Conservation (phyloP, 2,113 vertebrate genomes). For the Siphamia tubifer region DNA sequence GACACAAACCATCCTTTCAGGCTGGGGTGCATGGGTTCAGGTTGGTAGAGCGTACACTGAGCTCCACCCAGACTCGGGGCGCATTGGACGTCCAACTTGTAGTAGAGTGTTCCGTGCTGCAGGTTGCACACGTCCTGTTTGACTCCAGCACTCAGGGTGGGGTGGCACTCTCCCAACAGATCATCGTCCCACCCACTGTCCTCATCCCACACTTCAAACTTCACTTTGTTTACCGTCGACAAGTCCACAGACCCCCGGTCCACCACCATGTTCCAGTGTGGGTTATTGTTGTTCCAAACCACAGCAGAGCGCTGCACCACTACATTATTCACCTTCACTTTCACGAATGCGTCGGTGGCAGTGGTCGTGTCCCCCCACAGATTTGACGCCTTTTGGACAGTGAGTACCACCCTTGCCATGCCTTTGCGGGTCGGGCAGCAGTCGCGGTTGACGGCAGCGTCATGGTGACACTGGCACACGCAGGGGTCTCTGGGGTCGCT, state of each 20-base stretch:
- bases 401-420: slow-evolving; percentile 76
- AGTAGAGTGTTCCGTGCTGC: slow-evolving; percentile 73
- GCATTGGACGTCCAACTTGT: slow-evolving; percentile 65
- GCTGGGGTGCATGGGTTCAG: slow-evolving; percentile 67
- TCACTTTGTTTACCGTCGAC: slow-evolving; percentile 8
- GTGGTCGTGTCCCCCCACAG: slow-evolving; percentile 82
- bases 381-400: slow-evolving; percentile 20
- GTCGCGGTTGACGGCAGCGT: slow-evolving; percentile 51
- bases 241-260: slow-evolving; percentile 72
- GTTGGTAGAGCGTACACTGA: slow-evolving; percentile 74
- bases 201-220: slow-evolving; percentile 86
- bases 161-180: slow-evolving; percentile 79
- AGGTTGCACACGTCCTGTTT: slow-evolving; percentile 59
- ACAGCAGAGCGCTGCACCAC: slow-evolving; percentile 36
- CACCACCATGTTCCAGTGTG: slow-evolving; percentile 66
- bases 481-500: slow-evolving; percentile 69
- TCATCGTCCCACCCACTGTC: slow-evolving; percentile 83
- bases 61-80: slow-evolving; percentile 74
- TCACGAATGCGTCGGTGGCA: slow-evolving; percentile 81
- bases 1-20: slow-evolving; percentile 69
- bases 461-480: slow-evolving; percentile 78
- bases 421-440: slow-evolving; percentile 84
- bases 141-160: slow-evolving; percentile 32
- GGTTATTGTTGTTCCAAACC: slow-evolving; percentile 77
- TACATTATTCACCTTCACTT: slow-evolving; percentile 55